Conservation (phyloP, 2,113 vertebrate species). For the Myocastor coypus region DNA sequence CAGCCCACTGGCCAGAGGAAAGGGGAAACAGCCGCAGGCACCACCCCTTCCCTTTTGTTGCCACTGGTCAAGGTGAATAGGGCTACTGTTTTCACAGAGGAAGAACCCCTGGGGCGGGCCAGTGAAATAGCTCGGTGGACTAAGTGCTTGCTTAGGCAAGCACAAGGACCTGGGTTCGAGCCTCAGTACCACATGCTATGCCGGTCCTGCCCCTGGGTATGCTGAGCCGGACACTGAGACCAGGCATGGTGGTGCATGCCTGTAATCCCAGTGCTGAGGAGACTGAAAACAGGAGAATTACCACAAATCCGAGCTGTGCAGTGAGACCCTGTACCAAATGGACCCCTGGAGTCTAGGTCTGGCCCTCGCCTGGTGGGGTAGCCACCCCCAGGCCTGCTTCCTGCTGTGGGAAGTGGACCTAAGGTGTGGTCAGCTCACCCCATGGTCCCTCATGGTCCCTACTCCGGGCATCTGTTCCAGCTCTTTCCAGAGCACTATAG, state of each 20-base stretch:
- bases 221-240: too few relatives aligned
- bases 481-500: neutral
- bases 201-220: too few relatives aligned
- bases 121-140: too few relatives aligned
- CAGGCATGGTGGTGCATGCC: too few relatives aligned
- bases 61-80: neutral
- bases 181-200: too few relatives aligned
- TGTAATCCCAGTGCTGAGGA: too few relatives aligned
- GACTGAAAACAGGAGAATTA: too few relatives aligned
- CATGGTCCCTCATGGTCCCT: fast-evolving
- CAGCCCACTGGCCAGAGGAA: neutral
- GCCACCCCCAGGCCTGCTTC: neutral
- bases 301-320: too few relatives aligned
- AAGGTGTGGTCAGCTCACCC: neutral
- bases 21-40: neutral
- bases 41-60: neutral
- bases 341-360: neutral
- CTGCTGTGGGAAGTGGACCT: neutral
- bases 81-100: neutral
- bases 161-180: too few relatives aligned
- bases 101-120: neutral
- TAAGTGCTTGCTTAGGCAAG: too few relatives aligned
- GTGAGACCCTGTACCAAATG: neutral
- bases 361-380: neutral
- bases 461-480: neutral